Conservation (phyloP, 2,888 invertebrate genomes). For the Andrena bucephala region DNA sequence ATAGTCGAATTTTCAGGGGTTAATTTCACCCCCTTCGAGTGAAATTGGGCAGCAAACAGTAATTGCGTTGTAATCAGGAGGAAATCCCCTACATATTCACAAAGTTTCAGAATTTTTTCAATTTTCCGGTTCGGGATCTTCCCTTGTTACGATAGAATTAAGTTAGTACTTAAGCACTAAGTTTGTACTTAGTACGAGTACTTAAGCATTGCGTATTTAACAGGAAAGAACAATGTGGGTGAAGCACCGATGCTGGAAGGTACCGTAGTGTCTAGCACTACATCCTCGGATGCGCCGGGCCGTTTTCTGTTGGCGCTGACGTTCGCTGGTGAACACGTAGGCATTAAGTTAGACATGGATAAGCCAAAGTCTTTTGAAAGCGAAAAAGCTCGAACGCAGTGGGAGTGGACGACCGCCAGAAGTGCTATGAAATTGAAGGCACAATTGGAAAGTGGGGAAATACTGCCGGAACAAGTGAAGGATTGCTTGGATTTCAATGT, state of each 20-base stretch:
- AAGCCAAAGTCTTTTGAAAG: constrained; percentile 88
- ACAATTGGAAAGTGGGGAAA: constrained; percentile 87
- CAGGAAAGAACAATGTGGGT: constrained; percentile 74
- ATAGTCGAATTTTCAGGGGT: too few relatives aligned
- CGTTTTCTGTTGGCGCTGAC: constrained; percentile 87
- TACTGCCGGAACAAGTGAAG: constrained; percentile 87
- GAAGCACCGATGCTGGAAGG: constrained; percentile 69
- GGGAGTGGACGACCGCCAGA: constrained; percentile 88
- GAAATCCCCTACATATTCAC: too few relatives aligned
- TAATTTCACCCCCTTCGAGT: too few relatives aligned
- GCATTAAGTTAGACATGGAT: constrained; percentile 88
- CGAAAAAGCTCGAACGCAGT: constrained; percentile 87
- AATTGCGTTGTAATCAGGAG: too few relatives aligned
- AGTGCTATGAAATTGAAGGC: constrained; percentile 88
- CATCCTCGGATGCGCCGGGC: constrained; percentile 71
- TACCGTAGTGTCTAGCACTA: constrained; percentile 63
- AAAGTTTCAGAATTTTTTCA: too few relatives aligned
- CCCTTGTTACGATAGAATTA: background rate
- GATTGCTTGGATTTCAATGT: constrained; percentile 88
- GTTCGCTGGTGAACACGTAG: constrained; percentile 88
- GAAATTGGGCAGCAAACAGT: too few relatives aligned
- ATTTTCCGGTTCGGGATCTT: too few relatives aligned
- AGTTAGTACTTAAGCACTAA: constrained; percentile 25
- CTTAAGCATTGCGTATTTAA: constrained; percentile 50
- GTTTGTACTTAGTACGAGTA: too few relatives aligned